A percentile compares a stretch with the other conserved stretches of the same genome.
These are phyloP conservation scores for Labrus mixtus DNA, from an alignment of 2,113 vertebrate genomes.

Conservation along the genomic window DNA sequence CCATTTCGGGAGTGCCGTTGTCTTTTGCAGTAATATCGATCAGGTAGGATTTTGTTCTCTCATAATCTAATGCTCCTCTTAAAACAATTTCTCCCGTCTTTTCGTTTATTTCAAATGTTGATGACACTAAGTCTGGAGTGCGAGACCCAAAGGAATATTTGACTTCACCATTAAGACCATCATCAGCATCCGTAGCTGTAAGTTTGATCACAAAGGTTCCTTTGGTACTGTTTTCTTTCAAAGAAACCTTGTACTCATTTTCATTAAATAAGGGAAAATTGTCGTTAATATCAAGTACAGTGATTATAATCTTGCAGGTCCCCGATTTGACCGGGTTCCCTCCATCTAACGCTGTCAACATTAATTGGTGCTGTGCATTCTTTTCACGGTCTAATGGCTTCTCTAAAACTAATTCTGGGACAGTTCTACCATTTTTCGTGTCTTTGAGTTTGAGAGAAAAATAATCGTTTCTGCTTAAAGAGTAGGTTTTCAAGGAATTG, in stretches of 20 bases:
- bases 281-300: conserved; percentile 87
- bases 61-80: conserved; percentile 69
- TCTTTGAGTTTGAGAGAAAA: conserved; percentile 76
- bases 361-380: conserved; percentile 74
- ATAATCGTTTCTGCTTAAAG: conserved; percentile 69
- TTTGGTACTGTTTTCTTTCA: conserved; percentile 82
- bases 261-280: conserved; percentile 87
- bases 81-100: conserved; percentile 69
- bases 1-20: conserved; percentile 72
- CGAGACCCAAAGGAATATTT: conserved; percentile 68
- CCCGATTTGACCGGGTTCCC: conserved; percentile 72
- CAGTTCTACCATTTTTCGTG: conserved; percentile 53
- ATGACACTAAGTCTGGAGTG: conserved; percentile 55
- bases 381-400: conserved; percentile 79
- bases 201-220: conserved; percentile 82
- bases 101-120: conserved; percentile 64
- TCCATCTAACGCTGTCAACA: conserved; percentile 79
- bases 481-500: conserved; percentile 74
- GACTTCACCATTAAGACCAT: conserved; percentile 76
- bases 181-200: conserved; percentile 80
- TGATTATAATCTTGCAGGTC: conserved; percentile 57
- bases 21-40: conserved; percentile 78
- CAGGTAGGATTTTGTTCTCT: conserved; percentile 34
- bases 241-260: conserved; percentile 81
- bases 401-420: conserved; percentile 77